Conservation (phyloP, 2,888 invertebrate species). For the Liodrosophila aerea region DNA sequence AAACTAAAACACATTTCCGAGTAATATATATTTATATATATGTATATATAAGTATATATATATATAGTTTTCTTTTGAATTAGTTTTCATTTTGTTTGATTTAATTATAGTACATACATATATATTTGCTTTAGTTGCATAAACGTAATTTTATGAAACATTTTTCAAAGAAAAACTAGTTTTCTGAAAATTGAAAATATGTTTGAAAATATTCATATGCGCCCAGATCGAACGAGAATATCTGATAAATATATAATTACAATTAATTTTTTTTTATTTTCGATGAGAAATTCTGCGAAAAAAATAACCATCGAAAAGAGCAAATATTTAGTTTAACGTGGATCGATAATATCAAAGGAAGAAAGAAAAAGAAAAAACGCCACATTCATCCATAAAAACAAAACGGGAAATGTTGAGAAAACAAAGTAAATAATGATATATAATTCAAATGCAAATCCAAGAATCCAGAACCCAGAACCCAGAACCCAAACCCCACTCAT, state of each 20-base stretch:
- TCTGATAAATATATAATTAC: too few relatives aligned
- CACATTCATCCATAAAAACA: constrained; percentile 69
- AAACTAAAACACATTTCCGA: constrained; percentile 33
- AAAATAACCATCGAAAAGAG: too few relatives aligned
- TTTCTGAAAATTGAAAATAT: constrained; percentile 3
- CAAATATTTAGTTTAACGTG: background rate
- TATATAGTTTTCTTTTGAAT: constrained; percentile 12
- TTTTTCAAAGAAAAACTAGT: constrained; percentile 33
- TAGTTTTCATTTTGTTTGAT: constrained; percentile 7
- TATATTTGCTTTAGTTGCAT: constrained; percentile 36
- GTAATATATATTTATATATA: constrained; percentile 38
- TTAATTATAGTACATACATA: constrained; percentile 15
- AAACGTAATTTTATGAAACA: constrained; percentile 15
- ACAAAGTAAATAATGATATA: constrained; percentile 9
- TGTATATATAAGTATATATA: constrained; percentile 12
- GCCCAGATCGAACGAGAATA: constrained; percentile 1
- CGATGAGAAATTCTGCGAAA: too few relatives aligned
- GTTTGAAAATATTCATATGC: constrained; percentile 4
- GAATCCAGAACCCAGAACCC: background rate
- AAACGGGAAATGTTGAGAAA: background rate
- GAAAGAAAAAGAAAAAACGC: constrained; percentile 58
- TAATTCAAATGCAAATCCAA: constrained; percentile 26
- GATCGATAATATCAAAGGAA: background rate
- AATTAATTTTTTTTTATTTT: too few relatives aligned
- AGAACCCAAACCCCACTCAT: constrained; percentile 17